These are phyloP conservation scores for Hypsibius dujardini DNA, from an alignment of 1,140 invertebrate species.

Conservation along the genomic window DNA sequence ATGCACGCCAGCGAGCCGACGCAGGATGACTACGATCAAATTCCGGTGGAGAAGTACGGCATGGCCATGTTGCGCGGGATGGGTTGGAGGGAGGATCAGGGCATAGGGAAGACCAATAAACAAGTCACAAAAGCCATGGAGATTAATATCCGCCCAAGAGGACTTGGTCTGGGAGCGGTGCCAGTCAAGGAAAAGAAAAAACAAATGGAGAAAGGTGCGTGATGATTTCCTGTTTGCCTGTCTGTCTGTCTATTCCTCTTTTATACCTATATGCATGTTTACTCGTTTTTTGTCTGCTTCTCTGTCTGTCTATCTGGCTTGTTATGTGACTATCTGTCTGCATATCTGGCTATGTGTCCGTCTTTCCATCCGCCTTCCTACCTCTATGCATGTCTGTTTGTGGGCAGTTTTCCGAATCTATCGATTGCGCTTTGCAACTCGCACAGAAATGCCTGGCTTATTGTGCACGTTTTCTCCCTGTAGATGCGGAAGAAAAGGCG, in stretches of 20 bases:
- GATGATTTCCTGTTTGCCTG: not conserved
- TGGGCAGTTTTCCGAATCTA: not conserved
- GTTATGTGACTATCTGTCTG: not conserved
- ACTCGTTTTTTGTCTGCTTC: not conserved
- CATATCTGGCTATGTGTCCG: not conserved
- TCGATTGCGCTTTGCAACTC: too few relatives aligned
- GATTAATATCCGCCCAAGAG: constrained; percentile 57
- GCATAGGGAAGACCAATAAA: constrained; percentile 41
- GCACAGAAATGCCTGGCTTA: too few relatives aligned
- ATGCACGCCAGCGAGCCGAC: constrained; percentile 35
- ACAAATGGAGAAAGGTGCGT: not conserved
- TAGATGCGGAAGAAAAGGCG: not conserved
- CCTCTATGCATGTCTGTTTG: not conserved
- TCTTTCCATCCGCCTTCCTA: not conserved
- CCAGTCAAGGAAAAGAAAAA: constrained; percentile 8
- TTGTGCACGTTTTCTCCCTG: too few relatives aligned
- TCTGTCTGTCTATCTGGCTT: not conserved
- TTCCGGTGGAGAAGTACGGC: constrained; percentile 72
- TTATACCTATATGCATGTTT: not conserved
- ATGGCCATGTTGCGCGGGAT: constrained; percentile 78
- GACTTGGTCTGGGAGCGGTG: constrained; percentile 65
- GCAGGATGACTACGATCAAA: constrained; percentile 68
- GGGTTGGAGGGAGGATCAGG: constrained; percentile 67
- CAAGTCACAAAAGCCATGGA: constrained; percentile 38
- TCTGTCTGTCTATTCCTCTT: not conserved